A percentile compares a stretch with the other conserved stretches of the same genome.
Evolutionary conservation across 2,797 vertebrate genomes (phyloP).

Genomic region (Danio choprae): DNA sequence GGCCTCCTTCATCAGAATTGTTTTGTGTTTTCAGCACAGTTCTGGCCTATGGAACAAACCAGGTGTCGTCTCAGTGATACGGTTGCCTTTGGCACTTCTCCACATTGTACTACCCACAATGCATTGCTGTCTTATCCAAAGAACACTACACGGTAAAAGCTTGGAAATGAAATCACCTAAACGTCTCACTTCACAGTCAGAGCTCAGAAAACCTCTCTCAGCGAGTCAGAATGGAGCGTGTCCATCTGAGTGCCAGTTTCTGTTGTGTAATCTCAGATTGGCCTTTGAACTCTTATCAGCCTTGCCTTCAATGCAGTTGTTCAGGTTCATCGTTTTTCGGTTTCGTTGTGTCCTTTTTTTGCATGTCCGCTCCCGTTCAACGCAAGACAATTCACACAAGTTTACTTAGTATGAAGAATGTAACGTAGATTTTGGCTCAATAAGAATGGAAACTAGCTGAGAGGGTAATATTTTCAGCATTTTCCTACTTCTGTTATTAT

Average conservation of each 20-base stretch:
- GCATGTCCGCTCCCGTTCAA: constrained; percentile 2
- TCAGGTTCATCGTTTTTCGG: neutral
- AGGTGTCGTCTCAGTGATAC: neutral
- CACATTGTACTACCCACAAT: constrained; percentile 1
- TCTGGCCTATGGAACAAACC: neutral
- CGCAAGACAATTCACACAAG: neutral
- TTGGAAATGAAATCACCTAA: neutral
- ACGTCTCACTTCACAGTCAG: neutral
- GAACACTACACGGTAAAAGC: constrained; percentile 6
- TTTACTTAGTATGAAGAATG: constrained; percentile 1
- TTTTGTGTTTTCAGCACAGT: constrained; percentile 1
- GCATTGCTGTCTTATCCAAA: constrained; percentile 12
- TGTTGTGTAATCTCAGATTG: neutral
- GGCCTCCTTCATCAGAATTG: neutral
- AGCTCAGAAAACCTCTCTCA: constrained; percentile 12
- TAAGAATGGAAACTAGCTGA: neutral
- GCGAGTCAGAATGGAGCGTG: neutral
- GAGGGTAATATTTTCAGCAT: constrained; percentile 4
- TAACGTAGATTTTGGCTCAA: constrained; percentile 3
- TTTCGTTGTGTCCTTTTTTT: constrained; percentile 20
- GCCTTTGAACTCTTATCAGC: neutral
- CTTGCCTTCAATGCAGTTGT: neutral
- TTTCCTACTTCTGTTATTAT: constrained; percentile 1
- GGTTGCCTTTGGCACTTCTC: neutral
- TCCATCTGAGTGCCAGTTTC: neutral